Evolutionary conservation across 2,113 vertebrate species (phyloP).

Genomic region (Zosterops japonicus): DNA sequence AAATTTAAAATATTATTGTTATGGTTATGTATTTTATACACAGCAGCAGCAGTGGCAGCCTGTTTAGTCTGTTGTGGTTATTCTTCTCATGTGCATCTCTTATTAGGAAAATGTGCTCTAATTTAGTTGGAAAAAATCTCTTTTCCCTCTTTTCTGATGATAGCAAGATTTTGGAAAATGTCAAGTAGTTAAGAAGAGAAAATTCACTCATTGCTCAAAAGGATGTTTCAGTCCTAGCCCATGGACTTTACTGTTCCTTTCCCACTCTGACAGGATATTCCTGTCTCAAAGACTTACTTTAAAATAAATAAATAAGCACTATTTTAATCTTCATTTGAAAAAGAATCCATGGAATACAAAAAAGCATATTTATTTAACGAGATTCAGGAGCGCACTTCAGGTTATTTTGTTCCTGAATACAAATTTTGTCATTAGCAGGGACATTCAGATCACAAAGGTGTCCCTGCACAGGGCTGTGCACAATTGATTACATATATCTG

Average conservation of each 20-base stretch:
- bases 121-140: not conserved
- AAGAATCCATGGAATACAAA: not conserved
- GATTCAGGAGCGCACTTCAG: not conserved
- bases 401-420: not conserved
- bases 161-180: not conserved
- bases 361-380: not conserved
- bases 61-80: not conserved
- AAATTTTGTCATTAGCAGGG: not conserved
- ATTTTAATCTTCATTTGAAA: not conserved
- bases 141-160: not conserved
- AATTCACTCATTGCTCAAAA: not conserved
- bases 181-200: not conserved
- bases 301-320: not conserved
- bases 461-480: not conserved
- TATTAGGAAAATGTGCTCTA: not conserved
- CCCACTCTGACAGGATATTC: not conserved
- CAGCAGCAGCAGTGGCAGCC: not conserved
- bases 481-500: not conserved
- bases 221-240: not conserved
- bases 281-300: not conserved
- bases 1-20: not conserved
- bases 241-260: not conserved
- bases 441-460: not conserved
- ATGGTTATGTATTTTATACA: not conserved
- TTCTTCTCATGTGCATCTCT: not conserved